Percentiles rank a stretch among this genome's conserved stretches.
Evolutionary conservation across 2,888 invertebrate genomes (phyloP).

Genomic region (Anthrax anthrax): DNA sequence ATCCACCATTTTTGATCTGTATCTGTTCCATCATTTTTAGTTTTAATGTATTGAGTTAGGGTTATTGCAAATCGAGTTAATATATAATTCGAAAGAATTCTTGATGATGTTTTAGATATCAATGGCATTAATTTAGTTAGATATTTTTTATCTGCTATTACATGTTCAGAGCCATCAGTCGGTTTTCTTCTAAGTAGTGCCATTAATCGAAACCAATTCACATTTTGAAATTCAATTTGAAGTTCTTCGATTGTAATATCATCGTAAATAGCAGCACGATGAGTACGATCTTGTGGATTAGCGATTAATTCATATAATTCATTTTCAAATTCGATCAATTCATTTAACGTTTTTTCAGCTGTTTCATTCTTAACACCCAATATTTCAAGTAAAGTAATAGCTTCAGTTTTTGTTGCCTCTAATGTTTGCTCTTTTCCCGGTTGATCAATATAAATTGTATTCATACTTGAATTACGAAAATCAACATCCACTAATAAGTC

Average conservation of each 20-base stretch:
- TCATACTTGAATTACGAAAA: neutral
- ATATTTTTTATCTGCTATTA: constrained; percentile 2
- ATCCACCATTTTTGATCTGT: constrained; percentile 43
- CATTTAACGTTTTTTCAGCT: neutral
- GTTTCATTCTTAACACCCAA: neutral
- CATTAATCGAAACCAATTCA: constrained; percentile 10
- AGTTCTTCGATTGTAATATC: constrained; percentile 4
- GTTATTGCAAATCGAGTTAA: neutral
- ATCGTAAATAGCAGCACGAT: constrained; percentile 6
- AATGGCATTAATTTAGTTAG: constrained; percentile 4
- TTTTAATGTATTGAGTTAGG: neutral
- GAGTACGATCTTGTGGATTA: constrained; percentile 5
- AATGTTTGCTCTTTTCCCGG: neutral
- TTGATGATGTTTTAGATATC: neutral
- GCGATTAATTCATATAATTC: constrained; percentile 9
- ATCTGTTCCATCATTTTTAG: neutral
- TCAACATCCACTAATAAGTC: neutral
- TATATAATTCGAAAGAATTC: constrained; percentile 6
- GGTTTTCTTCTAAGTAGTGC: neutral
- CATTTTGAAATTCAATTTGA: constrained; percentile 1
- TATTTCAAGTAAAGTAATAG: neutral
- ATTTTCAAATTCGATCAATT: constrained; percentile 8
- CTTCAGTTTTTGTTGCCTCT: neutral
- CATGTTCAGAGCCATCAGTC: neutral
- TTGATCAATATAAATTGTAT: constrained; percentile 1